Conservation (phyloP, 2,888 invertebrate species). For the Agonopterix alstromeriana region DNA sequence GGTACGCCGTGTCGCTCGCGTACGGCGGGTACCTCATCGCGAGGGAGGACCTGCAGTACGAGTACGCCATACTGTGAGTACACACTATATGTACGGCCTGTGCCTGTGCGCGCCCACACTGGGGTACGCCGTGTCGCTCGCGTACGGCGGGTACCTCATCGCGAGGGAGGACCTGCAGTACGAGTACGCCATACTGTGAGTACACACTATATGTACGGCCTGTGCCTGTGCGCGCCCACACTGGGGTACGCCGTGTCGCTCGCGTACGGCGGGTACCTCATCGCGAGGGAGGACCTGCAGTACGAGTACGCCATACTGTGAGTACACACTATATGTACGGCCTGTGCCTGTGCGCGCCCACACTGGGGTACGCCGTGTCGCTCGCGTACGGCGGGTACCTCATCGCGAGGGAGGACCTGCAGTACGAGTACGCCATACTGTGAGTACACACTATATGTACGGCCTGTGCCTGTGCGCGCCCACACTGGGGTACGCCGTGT, state of each 20-base stretch:
- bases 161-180: constrained; percentile 78
- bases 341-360: constrained; percentile 81
- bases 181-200: constrained; percentile 82
- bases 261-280: constrained; percentile 82
- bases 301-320: constrained; percentile 83
- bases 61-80: constrained; percentile 81
- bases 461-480: constrained; percentile 83
- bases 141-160: constrained; percentile 83
- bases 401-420: constrained; percentile 77
- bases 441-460: constrained; percentile 78
- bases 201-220: constrained; percentile 78
- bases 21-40: constrained; percentile 84
- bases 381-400: constrained; percentile 83
- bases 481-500: constrained; percentile 82
- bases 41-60: constrained; percentile 75
- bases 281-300: constrained; percentile 76
- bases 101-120: constrained; percentile 83
- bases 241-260: constrained; percentile 83
- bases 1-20: constrained; percentile 82
- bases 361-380: constrained; percentile 82
- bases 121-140: constrained; percentile 83
- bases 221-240: constrained; percentile 82
- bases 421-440: constrained; percentile 82
- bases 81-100: constrained; percentile 80
- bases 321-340: constrained; percentile 80